Base-by-base conservation (phyloP, 2,888 invertebrate species). In the Eristalinus sepulchralis region DNA sequence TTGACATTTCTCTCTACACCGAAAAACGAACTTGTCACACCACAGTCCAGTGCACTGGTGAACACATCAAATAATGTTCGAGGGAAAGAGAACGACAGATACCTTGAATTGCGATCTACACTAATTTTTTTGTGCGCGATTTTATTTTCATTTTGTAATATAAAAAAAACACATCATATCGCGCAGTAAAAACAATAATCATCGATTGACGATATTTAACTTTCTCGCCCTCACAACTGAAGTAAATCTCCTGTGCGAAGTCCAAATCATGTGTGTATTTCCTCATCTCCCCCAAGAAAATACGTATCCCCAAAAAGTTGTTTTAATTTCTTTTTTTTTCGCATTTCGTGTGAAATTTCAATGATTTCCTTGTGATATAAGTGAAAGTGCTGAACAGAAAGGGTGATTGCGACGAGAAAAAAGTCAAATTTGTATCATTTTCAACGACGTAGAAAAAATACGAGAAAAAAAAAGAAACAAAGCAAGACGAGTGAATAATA, bases 31-130 rank as follows among this genome's bases (percentile, higher is more conserved):
- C 73, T 63, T 84, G 68, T 81, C 47, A 47, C 47, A 47, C 47
- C 47, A 68, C 79, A 79, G 34, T 68, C 68, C 57, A 73, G 59
- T 20, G 77, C 70, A 82, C 77, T 39, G 67, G 72, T 67, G 72
- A 67, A 78, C 17, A 17, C 64, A 22, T 22, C 57, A 57, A 24
- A 57, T 27, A 80, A 39, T 27, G 55, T 53, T 53, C 70, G 86
- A 83, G 34, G 71, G 78, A 83, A 72, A 83, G 57, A 67, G 78
- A 57, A 27, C 24, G 24, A 27, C 24, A 57, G 9, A 36, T 53
- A 81, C 75, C 20, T 59, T 71, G 64, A 75, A 86, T 83, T 86
- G 78, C 86, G 86, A 86, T 86, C 78, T 86, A 86, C 75, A 86
- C 78, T 79, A 62, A 75, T 59, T 75, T 70, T 67, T 62, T 76